phyloP scores from a whole-genome alignment of 2,113 vertebrate species.

The Gallinago paraguaiae region DNA sequence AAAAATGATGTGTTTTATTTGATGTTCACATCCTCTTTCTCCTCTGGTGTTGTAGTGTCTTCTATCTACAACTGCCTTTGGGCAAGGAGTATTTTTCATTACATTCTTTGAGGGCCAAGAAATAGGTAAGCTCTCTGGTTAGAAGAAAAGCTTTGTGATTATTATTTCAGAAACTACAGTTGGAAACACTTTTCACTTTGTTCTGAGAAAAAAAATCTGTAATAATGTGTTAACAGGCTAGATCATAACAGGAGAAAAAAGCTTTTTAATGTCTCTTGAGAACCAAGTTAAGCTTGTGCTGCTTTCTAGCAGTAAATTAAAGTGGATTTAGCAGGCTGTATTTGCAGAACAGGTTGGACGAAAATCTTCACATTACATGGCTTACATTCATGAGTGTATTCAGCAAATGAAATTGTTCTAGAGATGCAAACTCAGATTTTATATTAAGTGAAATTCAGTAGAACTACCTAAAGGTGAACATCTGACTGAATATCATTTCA shows the following conservation, averaged over 20 bases:
- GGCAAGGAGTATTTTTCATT: conserved; percentile 77
- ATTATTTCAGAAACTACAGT: background rate
- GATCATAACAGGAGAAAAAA: background rate
- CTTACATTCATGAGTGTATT: background rate
- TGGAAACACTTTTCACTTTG: background rate
- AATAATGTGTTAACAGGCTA: background rate
- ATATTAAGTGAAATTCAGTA: background rate
- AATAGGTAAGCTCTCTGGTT: conserved; percentile 62
- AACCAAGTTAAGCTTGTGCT: background rate
- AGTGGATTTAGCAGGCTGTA: background rate
- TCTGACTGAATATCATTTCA: background rate
- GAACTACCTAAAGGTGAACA: background rate
- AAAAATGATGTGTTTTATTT: background rate
- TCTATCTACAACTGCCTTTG: conserved; percentile 77
- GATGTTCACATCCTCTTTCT: background rate
- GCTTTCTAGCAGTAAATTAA: background rate
- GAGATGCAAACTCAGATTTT: background rate
- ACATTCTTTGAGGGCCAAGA: conserved; percentile 75
- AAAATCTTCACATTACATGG: background rate
- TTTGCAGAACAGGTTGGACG: background rate
- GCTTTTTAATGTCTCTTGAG: background rate
- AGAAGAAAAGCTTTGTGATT: background rate
- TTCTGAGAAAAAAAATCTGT: background rate
- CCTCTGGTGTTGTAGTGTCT: conserved; percentile 62
- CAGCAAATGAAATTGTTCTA: background rate